Evolutionary conservation across 2,888 invertebrate species (phyloP), one percentile per base, ranked within the genome.

Genomic region (Seira ritae): DNA sequence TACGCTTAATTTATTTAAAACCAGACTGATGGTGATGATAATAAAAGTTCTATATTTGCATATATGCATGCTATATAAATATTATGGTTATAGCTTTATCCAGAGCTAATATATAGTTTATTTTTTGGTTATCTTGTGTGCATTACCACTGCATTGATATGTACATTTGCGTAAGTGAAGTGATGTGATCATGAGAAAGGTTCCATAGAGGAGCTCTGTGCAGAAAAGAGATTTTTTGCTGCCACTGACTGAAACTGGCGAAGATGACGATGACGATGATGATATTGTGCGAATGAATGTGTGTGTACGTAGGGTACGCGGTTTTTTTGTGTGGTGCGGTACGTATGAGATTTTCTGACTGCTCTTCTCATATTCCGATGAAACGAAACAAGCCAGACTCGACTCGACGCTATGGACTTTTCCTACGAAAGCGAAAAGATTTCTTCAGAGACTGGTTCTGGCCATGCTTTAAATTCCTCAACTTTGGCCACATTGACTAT

Each of bases 401-500:
- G 6, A 42, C 42, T 42, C n/a, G 50, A 50, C 50, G 12, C 50
- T 50, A 50, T 50, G 50, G 50, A n/a, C 50, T 31, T 31, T 31
- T n/a, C n/a, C n/a, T 31, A 31, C 31, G 8, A 31, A 31, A 31
- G 31, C n/a, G n/a, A n/a, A n/a, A n/a, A n/a, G n/a, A n/a, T n/a
- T n/a, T n/a, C n/a, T n/a, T n/a, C n/a, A 31, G 3, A 31, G 31
- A 8, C 31, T 4, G 31, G 31, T n/a, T n/a, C n/a, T n/a, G n/a
- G n/a, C n/a, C n/a, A n/a, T n/a, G n/a, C n/a, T n/a, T n/a, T n/a
- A n/a, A n/a, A 42, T 42, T 42, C n/a, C 75, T 80, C 75, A 81
- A 81, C 60, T 62, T 65, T 19, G 24, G 67, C 37, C 81, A 50
- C 75, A 76, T 75, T 81, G 80, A 75, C 80, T 81, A 23, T 75